These are phyloP conservation scores for Rhamphomyia laevipes DNA, from an alignment of 2,888 invertebrate species.

Conservation along the genomic window DNA sequence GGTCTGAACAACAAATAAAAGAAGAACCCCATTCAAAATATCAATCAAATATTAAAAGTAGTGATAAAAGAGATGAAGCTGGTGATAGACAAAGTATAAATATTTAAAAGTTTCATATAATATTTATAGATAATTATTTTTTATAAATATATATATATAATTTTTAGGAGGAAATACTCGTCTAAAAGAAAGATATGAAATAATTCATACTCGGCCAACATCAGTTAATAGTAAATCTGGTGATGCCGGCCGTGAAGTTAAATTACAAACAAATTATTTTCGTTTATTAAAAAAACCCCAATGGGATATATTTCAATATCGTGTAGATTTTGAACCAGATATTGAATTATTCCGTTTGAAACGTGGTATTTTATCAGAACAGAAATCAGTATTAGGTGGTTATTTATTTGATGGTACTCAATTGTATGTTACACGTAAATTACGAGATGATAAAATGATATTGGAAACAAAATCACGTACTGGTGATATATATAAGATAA, in stretches of 20 bases:
- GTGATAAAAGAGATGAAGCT: background rate
- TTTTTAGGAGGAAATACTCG: conserved; percentile 13
- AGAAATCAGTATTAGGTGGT: conserved; percentile 45
- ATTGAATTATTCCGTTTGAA: conserved; percentile 53
- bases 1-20: background rate
- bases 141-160: background rate
- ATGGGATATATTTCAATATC: conserved; percentile 63
- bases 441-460: conserved; percentile 45
- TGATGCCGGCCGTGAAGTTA: conserved; percentile 39
- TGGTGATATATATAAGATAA: conserved; percentile 43
- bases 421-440: conserved; percentile 49
- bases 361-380: conserved; percentile 48
- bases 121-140: background rate
- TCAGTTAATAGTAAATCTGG: conserved; percentile 37
- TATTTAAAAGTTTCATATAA: background rate
- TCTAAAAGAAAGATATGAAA: conserved; percentile 19
- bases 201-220: conserved; percentile 28
- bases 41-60: background rate
- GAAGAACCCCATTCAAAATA: background rate
- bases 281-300: conserved; percentile 49
- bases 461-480: conserved; percentile 44
- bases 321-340: conserved; percentile 59
- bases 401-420: conserved; percentile 68
- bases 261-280: conserved; percentile 57
- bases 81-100: conserved; percentile 1